phyloP scores from a whole-genome alignment of 2,113 vertebrate genomes.

The Hydrochoerus hydrochaeris region DNA sequence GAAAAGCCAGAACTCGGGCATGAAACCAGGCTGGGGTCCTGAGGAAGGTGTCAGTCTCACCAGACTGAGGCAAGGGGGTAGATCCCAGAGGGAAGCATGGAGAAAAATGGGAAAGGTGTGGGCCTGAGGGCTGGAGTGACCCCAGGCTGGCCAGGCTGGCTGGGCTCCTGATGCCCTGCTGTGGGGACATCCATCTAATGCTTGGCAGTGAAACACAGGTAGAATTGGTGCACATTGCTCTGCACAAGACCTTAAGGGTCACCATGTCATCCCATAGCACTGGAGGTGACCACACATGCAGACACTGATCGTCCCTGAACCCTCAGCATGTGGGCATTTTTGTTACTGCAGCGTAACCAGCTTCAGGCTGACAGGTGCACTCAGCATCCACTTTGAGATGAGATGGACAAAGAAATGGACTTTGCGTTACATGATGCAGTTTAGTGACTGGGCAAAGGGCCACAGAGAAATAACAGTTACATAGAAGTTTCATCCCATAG shows the following conservation, averaged over 20 bases:
- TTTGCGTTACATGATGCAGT: neutral
- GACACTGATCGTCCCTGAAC: neutral
- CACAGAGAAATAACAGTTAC: too few species aligned
- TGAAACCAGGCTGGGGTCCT: too few species aligned
- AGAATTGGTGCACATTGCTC: neutral
- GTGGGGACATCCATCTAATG: too few species aligned
- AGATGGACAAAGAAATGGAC: neutral
- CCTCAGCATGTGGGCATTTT: neutral
- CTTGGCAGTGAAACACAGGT: neutral
- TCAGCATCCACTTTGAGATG: neutral
- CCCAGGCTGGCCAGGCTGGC: neutral
- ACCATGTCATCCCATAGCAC: neutral
- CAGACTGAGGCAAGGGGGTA: fast-evolving
- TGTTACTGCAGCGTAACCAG: neutral
- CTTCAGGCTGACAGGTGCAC: neutral
- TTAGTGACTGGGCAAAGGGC: neutral
- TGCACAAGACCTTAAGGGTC: neutral
- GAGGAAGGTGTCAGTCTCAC: neutral
- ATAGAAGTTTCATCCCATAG: too few species aligned
- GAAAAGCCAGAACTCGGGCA: neutral
- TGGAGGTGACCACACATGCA: too few species aligned
- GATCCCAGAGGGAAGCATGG: too few species aligned
- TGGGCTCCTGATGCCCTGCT: neutral
- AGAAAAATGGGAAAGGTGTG: neutral
- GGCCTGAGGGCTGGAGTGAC: neutral